A percentile compares a stretch with the other conserved stretches of the same genome.
Evolutionary conservation across 2,113 vertebrate genomes (phyloP).

Genomic region (pig (Sus scrofa)): T2T-Sscrofa CM000826.6:135822001-135822500

Average conservation of each 20-base stretch:
- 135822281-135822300: background rate
- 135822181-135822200: background rate
- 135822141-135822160: constrained; percentile 31
- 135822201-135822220: background rate
- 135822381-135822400: background rate
- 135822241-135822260: background rate
- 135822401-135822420: background rate
- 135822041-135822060: background rate
- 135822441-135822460: background rate
- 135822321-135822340: constrained; percentile 29
- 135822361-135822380: background rate
- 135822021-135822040: constrained; percentile 51
- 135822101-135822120: background rate
- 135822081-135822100: background rate
- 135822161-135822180: background rate
- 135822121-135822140: background rate
- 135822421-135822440: background rate
- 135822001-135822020: constrained; percentile 14
- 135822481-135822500: background rate
- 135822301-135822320: constrained; percentile 43
- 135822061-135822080: background rate
- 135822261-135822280: constrained; percentile 33
- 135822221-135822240: background rate
- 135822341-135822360: background rate
- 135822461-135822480: background rate